phyloP scores from a whole-genome alignment of 2,888 invertebrate species.

The Urechis unicinctus region DNA sequence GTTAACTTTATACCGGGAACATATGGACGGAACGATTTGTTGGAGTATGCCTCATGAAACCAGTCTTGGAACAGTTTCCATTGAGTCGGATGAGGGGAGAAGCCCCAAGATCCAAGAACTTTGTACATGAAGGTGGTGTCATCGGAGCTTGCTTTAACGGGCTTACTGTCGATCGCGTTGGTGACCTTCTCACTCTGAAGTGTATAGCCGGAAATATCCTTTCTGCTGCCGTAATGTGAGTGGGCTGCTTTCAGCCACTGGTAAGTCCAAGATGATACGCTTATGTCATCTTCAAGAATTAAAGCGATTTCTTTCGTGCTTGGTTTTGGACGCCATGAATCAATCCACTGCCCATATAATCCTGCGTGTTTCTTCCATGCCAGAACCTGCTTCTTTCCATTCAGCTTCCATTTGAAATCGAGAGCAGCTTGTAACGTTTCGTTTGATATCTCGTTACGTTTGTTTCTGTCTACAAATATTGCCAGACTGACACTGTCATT shows the following conservation, averaged over 20 bases:
- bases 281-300: slow-evolving; percentile 33
- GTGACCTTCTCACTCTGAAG: slow-evolving; percentile 13
- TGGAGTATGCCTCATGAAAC: too few species aligned
- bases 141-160: neutral
- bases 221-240: slow-evolving; percentile 20
- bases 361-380: slow-evolving; percentile 19
- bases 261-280: slow-evolving; percentile 29
- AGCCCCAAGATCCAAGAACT: slow-evolving; percentile 9
- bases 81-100: slow-evolving; percentile 5
- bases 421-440: slow-evolving; percentile 13
- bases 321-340: too few species aligned
- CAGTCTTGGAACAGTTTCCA: slow-evolving; percentile 9
- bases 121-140: slow-evolving; percentile 5
- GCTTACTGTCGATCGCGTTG: too few species aligned
- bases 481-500: slow-evolving; percentile 18
- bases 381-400: slow-evolving; percentile 18
- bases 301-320: slow-evolving; percentile 28
- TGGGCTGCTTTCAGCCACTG: slow-evolving; percentile 29
- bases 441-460: slow-evolving; percentile 12
- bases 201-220: slow-evolving; percentile 26
- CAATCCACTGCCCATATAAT: slow-evolving; percentile 25
- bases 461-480: slow-evolving; percentile 21
- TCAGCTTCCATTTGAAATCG: slow-evolving; percentile 18
- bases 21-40: slow-evolving; percentile 1
- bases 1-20: neutral